phyloP scores from a whole-genome alignment of 2,797 vertebrate genomes.

The Neopelma chrysocephalum region DNA sequence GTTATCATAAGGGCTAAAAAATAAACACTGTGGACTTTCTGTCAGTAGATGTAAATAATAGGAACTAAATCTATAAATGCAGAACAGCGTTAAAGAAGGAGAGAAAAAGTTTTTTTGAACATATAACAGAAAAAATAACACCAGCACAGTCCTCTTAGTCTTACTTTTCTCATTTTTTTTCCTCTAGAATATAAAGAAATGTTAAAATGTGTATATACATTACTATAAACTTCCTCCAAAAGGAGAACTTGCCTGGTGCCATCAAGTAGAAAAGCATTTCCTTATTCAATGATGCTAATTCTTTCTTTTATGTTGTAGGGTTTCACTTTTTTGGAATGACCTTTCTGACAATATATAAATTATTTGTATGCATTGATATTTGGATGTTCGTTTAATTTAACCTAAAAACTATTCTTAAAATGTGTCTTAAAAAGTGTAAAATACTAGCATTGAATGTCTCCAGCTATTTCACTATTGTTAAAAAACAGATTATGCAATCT shows the following conservation, averaged over 20 bases:
- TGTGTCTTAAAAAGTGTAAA: not conserved
- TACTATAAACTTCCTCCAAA: not conserved
- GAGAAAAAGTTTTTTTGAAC: not conserved
- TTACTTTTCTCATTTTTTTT: not conserved
- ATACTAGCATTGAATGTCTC: not conserved
- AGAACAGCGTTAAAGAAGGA: not conserved
- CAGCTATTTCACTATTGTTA: not conserved
- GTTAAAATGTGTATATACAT: not conserved
- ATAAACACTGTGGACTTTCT: not conserved
- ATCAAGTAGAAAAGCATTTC: not conserved
- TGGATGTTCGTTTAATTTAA: not conserved
- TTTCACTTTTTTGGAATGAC: not conserved
- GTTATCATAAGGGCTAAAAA: not conserved
- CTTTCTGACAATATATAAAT: not conserved
- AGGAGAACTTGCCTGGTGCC: not conserved
- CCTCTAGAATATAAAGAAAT: not conserved
- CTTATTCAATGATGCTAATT: not conserved
- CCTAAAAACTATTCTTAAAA: not conserved
- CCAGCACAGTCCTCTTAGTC: not conserved
- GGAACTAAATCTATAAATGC: not conserved
- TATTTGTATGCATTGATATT: not conserved
- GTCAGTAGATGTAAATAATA: not conserved
- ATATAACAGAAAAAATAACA: not conserved
- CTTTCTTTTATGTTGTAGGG: not conserved
- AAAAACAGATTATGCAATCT: not conserved